Base-by-base conservation (phyloP, 1,140 invertebrate genomes). In the Tribolium castaneum region DNA sequence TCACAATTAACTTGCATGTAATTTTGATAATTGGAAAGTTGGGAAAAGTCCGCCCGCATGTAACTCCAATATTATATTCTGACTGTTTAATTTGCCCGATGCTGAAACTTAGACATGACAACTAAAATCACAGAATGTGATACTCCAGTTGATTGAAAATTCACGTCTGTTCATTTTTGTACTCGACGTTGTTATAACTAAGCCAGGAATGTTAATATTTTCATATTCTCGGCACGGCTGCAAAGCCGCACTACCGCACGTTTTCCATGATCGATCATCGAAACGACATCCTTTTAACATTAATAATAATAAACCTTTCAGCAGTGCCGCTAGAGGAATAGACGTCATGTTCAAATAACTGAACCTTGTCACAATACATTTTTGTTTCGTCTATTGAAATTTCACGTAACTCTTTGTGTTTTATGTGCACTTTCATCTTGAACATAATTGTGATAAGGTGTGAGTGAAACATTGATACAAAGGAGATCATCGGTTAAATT, bases 191-290 rank as follows among this genome's bases (percentile, higher is more conserved):
- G 25, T 9, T 45, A 45, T 45, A 45, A 45, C 39, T 45, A 45
- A 45, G 9, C 39, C 9, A 9, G 9, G 39, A 45, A 45, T 9
- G 9, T 45, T 45, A 45, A 45, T 10, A 45, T 45, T 45, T 45
- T 45, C 39, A 45, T 45, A 59, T 59, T 59, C 54, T 25, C 10
- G 19, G 25, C 54, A 59, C 54, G 54, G 10, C 10, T n/a, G 19
- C 22, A 7, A 4, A 22, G 10, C 16, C 4, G 16, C 19, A 12
- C 52, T 56, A 56, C 7, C 25, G 52, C 52, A 59, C 54, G 54
- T 59, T 59, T 59, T 59, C 19, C n/a, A 59, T 59, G 54, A 59
- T 59, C 54, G 54, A 59, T 59, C 54, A 59, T 59, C 54, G 19
- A 25, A 19, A 59, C 22, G 54, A 59, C 54, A 59, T 22, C 10